A percentile compares a stretch with the other conserved stretches of the same genome.
phyloP scores from a whole-genome alignment of 2,797 vertebrate species.

The Morelia viridis region DNA sequence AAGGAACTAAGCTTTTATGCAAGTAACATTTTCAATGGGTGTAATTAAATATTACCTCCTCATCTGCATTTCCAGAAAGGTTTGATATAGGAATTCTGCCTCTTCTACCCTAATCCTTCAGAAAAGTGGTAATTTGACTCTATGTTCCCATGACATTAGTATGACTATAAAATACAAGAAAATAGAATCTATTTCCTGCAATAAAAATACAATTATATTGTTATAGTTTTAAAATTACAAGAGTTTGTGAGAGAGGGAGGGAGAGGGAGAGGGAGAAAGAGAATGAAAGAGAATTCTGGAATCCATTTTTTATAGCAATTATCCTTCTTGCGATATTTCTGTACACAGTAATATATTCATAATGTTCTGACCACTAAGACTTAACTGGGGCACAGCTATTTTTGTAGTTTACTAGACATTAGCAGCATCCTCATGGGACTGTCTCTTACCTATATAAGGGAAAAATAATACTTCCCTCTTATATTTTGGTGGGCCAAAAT shows the following conservation, averaged over 20 bases:
- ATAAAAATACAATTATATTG: background rate
- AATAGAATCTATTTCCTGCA: background rate
- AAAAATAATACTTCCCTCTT: conserved; percentile 1
- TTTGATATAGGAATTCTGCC: background rate
- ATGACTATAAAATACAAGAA: background rate
- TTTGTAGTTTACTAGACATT: conserved; percentile 14
- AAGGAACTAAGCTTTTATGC: background rate
- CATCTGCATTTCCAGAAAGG: background rate
- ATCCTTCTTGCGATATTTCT: conserved; percentile 2
- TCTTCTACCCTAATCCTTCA: background rate
- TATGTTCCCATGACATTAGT: background rate
- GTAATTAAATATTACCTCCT: background rate
- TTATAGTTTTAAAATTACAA: background rate
- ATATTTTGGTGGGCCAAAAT: background rate
- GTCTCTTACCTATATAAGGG: rapidly evolving
- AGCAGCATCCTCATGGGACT: background rate
- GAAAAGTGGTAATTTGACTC: background rate
- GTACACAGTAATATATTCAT: conserved; percentile 2
- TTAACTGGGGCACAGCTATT: background rate
- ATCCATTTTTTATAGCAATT: background rate
- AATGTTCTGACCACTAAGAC: background rate
- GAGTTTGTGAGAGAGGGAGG: background rate
- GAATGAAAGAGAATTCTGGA: background rate
- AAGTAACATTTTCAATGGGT: background rate
- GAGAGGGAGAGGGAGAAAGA: background rate